Percentiles rank a stretch among this genome's conserved stretches.
These are phyloP conservation scores for Odontomachus brunneus DNA, from an alignment of 1,140 invertebrate genomes.

Conservation along the genomic window DNA sequence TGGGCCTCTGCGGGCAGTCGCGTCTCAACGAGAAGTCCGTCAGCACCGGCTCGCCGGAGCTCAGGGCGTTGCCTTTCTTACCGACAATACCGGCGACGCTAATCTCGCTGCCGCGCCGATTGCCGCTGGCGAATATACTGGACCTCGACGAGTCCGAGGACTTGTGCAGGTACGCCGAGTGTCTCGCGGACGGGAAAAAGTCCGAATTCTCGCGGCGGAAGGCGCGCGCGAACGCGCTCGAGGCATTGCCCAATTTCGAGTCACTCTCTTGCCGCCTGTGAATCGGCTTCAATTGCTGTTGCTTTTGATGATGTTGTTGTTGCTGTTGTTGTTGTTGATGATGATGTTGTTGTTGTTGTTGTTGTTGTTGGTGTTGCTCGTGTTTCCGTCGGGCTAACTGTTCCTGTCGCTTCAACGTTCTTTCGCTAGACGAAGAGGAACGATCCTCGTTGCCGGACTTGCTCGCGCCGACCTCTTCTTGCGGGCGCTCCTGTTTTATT, in stretches of 20 bases:
- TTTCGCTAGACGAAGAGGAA: slow-evolving; percentile 75
- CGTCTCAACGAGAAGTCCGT: slow-evolving; percentile 90
- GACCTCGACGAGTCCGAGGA: slow-evolving; percentile 85
- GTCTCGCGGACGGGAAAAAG: slow-evolving; percentile 91
- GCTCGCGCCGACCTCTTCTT: slow-evolving; percentile 57
- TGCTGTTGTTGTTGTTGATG: slow-evolving; percentile 69
- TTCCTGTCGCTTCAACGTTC: slow-evolving; percentile 77
- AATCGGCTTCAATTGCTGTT: slow-evolving; percentile 82
- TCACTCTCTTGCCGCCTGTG: slow-evolving; percentile 89
- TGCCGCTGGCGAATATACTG: slow-evolving; percentile 87
- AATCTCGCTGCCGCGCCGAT: slow-evolving; percentile 87
- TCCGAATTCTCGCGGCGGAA: slow-evolving; percentile 93
- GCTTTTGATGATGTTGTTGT: slow-evolving; percentile 81
- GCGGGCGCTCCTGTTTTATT: slow-evolving; percentile 78
- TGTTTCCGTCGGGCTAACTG: slow-evolving; percentile 74
- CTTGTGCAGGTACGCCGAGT: slow-evolving; percentile 90
- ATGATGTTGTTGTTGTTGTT: too few species aligned
- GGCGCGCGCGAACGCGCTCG: slow-evolving; percentile 89
- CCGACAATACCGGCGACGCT: slow-evolving; percentile 82
- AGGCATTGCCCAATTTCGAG: slow-evolving; percentile 87
- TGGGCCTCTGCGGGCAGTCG: slow-evolving; percentile 87
- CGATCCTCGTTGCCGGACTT: slow-evolving; percentile 71
- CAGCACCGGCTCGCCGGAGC: slow-evolving; percentile 88
- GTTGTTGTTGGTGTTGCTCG: slow-evolving; percentile 71
- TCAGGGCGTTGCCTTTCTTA: slow-evolving; percentile 82